Base-by-base conservation (phyloP, 2,113 vertebrate species). In the Vulpes vulpes region DNA sequence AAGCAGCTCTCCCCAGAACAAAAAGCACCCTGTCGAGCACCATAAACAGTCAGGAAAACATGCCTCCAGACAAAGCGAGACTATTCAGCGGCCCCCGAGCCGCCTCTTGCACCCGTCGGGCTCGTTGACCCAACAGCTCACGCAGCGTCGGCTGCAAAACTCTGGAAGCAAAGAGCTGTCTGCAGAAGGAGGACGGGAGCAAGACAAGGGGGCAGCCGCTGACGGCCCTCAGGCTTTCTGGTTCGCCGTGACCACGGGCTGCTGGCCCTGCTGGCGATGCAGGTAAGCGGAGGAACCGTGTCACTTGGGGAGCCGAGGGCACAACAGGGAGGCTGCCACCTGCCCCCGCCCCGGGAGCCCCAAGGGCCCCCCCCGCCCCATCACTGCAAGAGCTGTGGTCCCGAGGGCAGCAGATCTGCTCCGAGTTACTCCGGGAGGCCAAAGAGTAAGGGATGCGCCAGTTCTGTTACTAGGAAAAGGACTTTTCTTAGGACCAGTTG, bases 1-100 rank as follows among this genome's bases (percentile, higher is more conserved):
- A 60, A 84, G 78, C 60, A 69, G 73, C 82, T 86, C 69, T 94
- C 55, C 43, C 60, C 38, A 97, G 94, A 92, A 98, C 94, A 98
- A 96, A 94, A 98, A 71, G 30, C 32, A 95, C 87, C 91, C 92
- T 90, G 91, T 95, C 53, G 51, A 64, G 16, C 76, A 84, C 64
- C 88, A 89, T 71, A 73, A 95, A 92, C 91, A 87, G 93, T 55
- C 80, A 92, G 87, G 19, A 92, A 96, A 92, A 91, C 93, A 96
- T 19, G n/a, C 60, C 12, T 57, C 57, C 23, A 55, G 87, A 96
- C 98, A 97, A 96, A 97, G 95, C 49, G 0, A 91, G 64, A 62
- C 97, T 95, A 83, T 96, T 97, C 97, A 94, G 78, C 5, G 0
- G 55, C 19, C 76, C 73, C 16, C 30, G 20, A 19, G 64, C 35